phyloP scores from a whole-genome alignment of 2,113 vertebrate genomes.

The Rhinoderma darwinii region DNA sequence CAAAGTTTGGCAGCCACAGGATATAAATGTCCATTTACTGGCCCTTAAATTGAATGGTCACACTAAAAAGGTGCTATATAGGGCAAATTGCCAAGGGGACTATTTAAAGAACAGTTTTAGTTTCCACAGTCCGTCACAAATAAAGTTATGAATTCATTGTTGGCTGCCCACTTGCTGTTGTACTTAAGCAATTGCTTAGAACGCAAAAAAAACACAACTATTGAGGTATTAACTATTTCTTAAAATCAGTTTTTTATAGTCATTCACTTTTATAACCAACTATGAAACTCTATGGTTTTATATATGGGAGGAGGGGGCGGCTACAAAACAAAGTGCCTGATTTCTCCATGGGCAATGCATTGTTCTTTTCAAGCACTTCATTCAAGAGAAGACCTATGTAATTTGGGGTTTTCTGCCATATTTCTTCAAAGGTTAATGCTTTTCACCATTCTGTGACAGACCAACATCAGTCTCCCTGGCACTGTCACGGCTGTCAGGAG shows the following conservation, averaged over 20 bases:
- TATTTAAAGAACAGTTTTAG: not conserved
- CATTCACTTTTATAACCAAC: no score
- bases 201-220: no score
- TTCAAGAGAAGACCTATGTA: not conserved
- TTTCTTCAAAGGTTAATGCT: not conserved
- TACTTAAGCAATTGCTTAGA: not conserved
- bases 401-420: not conserved
- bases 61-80: not conserved
- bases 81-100: not conserved
- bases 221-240: no score
- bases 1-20: not conserved
- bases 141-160: not conserved
- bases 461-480: constrained; percentile 5
- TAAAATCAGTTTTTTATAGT: no score
- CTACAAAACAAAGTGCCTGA: not conserved
- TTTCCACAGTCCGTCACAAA: not conserved
- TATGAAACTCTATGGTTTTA: not conserved
- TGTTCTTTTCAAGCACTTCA: not conserved
- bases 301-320: not conserved
- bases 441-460: constrained; percentile 3
- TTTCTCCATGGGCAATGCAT: not conserved
- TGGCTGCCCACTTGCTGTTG: not conserved
- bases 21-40: not conserved
- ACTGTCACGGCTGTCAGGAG: constrained; percentile 25
- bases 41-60: no score